Evolutionary conservation across 2,888 invertebrate genomes (phyloP).

Genomic region (Fragum fragum): DNA sequence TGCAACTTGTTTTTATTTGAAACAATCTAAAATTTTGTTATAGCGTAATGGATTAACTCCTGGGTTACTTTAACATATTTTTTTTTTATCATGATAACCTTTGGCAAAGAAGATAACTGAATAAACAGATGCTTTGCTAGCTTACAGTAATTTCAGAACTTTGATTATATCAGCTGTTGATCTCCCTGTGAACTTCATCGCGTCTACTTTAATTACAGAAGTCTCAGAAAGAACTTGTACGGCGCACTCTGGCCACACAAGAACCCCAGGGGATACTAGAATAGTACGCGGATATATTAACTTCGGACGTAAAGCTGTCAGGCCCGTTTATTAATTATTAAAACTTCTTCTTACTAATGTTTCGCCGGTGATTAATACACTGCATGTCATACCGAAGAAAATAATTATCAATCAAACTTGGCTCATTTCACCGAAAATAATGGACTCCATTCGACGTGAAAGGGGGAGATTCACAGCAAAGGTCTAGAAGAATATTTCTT

Average conservation of each 20-base stretch:
- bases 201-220: background rate
- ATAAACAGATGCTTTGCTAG: no score
- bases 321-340: constrained; percentile 26
- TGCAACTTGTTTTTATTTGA: no score
- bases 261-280: constrained; percentile 4
- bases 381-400: constrained; percentile 21
- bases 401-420: constrained; percentile 24
- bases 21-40: no score
- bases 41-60: no score
- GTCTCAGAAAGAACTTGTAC: background rate
- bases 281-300: constrained; percentile 23
- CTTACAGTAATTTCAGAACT: no score
- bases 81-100: no score
- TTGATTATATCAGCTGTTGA: no score
- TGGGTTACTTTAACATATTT: no score
- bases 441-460: background rate
- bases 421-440: constrained; percentile 13
- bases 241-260: background rate
- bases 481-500: no score
- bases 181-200: no score
- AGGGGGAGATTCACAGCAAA: background rate
- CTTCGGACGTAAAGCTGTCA: constrained; percentile 16
- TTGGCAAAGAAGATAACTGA: no score
- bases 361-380: constrained; percentile 22
- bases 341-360: constrained; percentile 29